phyloP scores from a whole-genome alignment of 2,888 invertebrate species.

The Dimorphilus gyrociliatus region DNA sequence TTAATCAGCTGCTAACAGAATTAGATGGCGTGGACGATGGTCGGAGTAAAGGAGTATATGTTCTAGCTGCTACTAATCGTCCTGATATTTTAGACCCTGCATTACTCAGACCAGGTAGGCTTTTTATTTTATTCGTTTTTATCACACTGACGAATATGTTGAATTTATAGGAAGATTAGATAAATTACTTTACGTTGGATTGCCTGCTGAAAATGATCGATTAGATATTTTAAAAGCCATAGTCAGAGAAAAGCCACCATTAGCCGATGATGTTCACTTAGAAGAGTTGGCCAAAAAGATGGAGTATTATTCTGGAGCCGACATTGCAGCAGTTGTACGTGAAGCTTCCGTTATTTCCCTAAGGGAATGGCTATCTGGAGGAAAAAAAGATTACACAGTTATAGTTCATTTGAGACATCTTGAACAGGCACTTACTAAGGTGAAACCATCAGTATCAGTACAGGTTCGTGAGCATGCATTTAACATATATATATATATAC shows the following conservation, averaged over 20 bases:
- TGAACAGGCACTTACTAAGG: constrained; percentile 54
- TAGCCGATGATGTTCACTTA: constrained; percentile 60
- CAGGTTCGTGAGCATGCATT: too few relatives aligned
- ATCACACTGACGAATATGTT: too few relatives aligned
- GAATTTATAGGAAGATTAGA: too few relatives aligned
- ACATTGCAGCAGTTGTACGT: constrained; percentile 69
- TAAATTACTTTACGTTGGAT: constrained; percentile 28
- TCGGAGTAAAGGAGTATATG: constrained; percentile 74
- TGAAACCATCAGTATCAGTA: constrained; percentile 65
- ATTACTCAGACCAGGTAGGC: constrained; percentile 70
- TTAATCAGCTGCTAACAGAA: constrained; percentile 90
- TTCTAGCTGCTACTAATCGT: constrained; percentile 88
- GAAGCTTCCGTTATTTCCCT: constrained; percentile 68
- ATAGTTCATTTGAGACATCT: constrained; percentile 56
- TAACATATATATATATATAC: too few relatives aligned
- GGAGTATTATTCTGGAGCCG: constrained; percentile 62
- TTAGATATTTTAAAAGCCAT: constrained; percentile 70
- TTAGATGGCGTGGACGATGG: constrained; percentile 87
- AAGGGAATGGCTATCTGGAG: constrained; percentile 49
- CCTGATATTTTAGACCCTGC: constrained; percentile 81
- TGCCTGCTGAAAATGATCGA: constrained; percentile 63
- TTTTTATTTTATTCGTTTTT: too few relatives aligned
- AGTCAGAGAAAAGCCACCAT: constrained; percentile 64
- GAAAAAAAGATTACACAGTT: constrained; percentile 22
- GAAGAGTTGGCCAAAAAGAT: constrained; percentile 49